phyloP scores from a whole-genome alignment of 2,888 invertebrate genomes.

The Idaea biselata region DNA sequence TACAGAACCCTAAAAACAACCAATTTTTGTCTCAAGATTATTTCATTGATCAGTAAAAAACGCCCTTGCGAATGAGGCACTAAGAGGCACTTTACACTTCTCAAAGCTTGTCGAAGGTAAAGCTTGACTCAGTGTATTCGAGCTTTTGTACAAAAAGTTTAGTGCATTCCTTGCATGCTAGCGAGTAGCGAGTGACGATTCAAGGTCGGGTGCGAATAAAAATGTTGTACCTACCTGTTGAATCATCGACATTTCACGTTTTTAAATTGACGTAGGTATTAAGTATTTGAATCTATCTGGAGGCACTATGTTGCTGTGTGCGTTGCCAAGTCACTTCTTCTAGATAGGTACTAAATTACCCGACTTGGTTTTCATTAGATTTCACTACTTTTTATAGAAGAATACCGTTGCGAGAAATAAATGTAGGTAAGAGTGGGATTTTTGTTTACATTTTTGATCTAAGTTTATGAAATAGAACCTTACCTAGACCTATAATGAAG shows the following conservation, averaged over 20 bases:
- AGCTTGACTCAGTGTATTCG: background rate
- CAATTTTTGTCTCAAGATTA: background rate
- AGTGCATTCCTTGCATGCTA: background rate
- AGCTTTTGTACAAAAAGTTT: constrained; percentile 1
- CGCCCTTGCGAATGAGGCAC: background rate
- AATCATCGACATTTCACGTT: background rate
- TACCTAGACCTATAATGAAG: too few relatives aligned
- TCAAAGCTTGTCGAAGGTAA: background rate
- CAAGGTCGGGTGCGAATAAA: background rate
- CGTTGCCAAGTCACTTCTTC: too few relatives aligned
- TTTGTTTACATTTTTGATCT: too few relatives aligned
- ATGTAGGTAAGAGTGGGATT: too few relatives aligned
- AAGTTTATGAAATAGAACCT: too few relatives aligned
- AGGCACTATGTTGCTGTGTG: too few relatives aligned
- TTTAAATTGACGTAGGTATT: background rate
- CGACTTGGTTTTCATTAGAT: background rate
- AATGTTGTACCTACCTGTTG: background rate
- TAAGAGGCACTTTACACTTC: background rate
- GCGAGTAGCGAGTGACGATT: background rate
- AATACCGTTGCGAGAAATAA: too few relatives aligned
- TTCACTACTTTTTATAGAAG: constrained; percentile 12
- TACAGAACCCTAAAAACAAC: background rate
- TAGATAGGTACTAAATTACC: too few relatives aligned
- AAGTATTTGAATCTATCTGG: background rate
- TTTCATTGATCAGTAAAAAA: background rate